A percentile compares a stretch with the other conserved stretches of the same genome.
Evolutionary conservation across 2,113 vertebrate species (phyloP).

Genomic region (Planiliza haematocheilus): DNA sequence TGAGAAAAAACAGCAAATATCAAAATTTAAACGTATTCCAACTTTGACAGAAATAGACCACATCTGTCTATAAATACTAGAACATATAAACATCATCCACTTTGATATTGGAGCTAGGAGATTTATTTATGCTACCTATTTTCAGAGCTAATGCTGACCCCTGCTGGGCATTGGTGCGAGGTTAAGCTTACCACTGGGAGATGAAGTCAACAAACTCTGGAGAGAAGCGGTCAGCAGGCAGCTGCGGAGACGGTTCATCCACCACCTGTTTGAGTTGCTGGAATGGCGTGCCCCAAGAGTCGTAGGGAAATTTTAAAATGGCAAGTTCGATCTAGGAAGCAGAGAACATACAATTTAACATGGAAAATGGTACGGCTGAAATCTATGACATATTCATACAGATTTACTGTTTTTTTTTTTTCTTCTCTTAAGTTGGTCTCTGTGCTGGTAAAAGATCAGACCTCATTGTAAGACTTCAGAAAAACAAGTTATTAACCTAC

Average conservation of each 20-base stretch:
- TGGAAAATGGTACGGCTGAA: neutral
- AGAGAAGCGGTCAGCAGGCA: constrained; percentile 92
- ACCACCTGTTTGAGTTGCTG: constrained; percentile 99
- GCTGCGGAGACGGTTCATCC: constrained; percentile 95
- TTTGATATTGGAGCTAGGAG: too few relatives aligned
- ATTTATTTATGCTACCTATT: neutral
- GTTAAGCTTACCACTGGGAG: constrained; percentile 90
- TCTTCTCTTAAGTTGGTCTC: too few relatives aligned
- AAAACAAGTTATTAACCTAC: too few relatives aligned
- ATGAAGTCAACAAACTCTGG: constrained; percentile 97
- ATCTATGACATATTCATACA: neutral
- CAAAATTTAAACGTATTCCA: neutral
- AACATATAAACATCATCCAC: neutral
- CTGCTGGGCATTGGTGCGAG: constrained; percentile 43
- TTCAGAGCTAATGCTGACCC: constrained; percentile 51
- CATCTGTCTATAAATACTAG: neutral
- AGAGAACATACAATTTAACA: neutral
- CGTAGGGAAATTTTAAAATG: constrained; percentile 96
- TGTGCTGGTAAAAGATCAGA: too few relatives aligned
- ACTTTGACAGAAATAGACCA: neutral
- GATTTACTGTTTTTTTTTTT: too few relatives aligned
- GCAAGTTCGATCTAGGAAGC: constrained; percentile 92
- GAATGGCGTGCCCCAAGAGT: constrained; percentile 98
- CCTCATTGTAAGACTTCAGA: too few relatives aligned
- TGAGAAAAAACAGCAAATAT: neutral